Percentiles rank a stretch among this genome's conserved stretches.
These are phyloP conservation scores for Protaetia brevitarsis DNA, from an alignment of 1,140 invertebrate genomes.

Conservation along the genomic window DNA sequence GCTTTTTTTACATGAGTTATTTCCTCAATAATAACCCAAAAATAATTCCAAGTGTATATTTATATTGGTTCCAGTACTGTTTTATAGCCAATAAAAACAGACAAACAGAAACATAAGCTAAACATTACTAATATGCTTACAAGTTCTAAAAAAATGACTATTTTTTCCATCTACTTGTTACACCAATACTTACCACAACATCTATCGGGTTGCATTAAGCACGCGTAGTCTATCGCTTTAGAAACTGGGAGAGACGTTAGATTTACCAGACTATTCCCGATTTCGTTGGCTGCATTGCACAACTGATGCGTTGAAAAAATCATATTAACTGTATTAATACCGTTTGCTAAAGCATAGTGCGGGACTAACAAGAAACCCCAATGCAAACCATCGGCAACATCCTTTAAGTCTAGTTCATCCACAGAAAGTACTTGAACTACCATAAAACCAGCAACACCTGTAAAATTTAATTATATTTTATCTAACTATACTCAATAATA, in stretches of 20 bases:
- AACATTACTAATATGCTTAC: too few species aligned
- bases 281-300: constrained; percentile 26
- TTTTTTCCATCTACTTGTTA: background rate
- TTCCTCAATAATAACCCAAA: too few species aligned
- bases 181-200: background rate
- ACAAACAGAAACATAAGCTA: background rate
- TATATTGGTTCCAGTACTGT: too few species aligned
- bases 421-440: constrained; percentile 64
- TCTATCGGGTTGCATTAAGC: background rate
- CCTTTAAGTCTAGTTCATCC: constrained; percentile 54
- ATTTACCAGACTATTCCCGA: constrained; percentile 19
- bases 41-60: too few species aligned
- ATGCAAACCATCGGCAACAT: constrained; percentile 60
- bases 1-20: too few species aligned
- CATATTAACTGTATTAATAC: constrained; percentile 33
- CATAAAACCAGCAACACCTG: constrained; percentile 63
- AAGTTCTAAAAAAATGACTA: too few species aligned
- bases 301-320: constrained; percentile 32
- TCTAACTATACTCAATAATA: background rate
- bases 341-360: constrained; percentile 62
- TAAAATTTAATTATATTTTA: constrained; percentile 23
- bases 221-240: background rate
- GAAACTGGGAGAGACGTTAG: background rate
- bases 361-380: constrained; percentile 67
- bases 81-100: too few species aligned